phyloP scores from a whole-genome alignment of 2,888 invertebrate genomes.

The Xestobium rufovillosum region DNA sequence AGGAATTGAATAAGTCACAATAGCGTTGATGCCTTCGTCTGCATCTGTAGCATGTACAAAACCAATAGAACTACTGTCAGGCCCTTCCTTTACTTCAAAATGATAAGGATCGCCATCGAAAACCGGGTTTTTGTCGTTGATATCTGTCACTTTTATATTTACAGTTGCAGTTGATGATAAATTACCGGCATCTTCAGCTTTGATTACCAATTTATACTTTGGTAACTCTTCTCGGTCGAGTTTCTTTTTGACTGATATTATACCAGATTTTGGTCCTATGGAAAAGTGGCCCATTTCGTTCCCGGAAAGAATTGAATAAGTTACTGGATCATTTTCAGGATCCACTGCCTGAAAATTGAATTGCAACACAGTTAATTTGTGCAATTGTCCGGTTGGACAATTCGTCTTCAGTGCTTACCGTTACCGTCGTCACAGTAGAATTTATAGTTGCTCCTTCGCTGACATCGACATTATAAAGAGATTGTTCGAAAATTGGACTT shows the following conservation, averaged over 20 bases:
- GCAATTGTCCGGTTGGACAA: conserved; percentile 2
- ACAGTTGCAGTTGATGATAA: conserved; percentile 75
- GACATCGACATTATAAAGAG: conserved; percentile 80
- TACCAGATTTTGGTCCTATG: conserved; percentile 79
- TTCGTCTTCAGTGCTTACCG: conserved; percentile 44
- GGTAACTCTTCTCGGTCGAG: conserved; percentile 85
- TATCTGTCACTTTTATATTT: conserved; percentile 83
- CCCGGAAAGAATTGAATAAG: conserved; percentile 79
- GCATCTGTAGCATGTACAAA: conserved; percentile 78
- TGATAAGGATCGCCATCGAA: conserved; percentile 75
- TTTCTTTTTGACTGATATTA: conserved; percentile 76
- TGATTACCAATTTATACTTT: conserved; percentile 78
- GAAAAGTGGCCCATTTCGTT: conserved; percentile 84
- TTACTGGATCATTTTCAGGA: conserved; percentile 80
- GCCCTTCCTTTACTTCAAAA: conserved; percentile 75
- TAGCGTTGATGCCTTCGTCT: conserved; percentile 79
- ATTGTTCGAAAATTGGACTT: conserved; percentile 72
- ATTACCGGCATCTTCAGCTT: conserved; percentile 80
- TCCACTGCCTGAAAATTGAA: conserved; percentile 65
- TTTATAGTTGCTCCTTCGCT: conserved; percentile 86
- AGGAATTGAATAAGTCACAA: conserved; percentile 73
- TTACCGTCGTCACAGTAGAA: conserved; percentile 73
- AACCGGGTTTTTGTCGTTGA: conserved; percentile 87
- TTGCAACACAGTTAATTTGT: conserved; percentile 2
- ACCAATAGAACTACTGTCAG: conserved; percentile 57